phyloP scores from a whole-genome alignment of 2,888 invertebrate genomes.

The Polietes domitor region DNA sequence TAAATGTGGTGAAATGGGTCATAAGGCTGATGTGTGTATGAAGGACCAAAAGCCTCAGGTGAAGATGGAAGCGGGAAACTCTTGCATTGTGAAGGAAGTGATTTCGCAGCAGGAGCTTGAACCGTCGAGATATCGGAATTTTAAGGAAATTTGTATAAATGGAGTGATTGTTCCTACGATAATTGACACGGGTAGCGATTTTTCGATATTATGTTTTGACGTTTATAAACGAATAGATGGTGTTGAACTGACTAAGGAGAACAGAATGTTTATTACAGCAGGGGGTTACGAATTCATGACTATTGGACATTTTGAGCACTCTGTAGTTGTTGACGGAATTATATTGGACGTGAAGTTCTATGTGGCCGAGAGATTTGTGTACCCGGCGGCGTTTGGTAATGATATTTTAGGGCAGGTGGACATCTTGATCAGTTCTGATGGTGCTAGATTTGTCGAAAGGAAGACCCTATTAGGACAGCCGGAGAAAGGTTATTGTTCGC shows the following conservation, averaged over 20 bases:
- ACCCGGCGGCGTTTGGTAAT: conserved; percentile 13
- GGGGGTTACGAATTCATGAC: not conserved
- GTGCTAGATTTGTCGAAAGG: not conserved
- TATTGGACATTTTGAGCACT: not conserved
- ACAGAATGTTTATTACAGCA: not conserved
- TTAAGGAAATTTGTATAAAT: conserved; percentile 40
- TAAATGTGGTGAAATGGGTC: conserved; percentile 3
- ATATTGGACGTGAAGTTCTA: conserved; percentile 1
- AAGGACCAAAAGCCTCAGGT: not conserved
- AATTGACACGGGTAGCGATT: no score
- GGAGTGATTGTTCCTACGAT: not conserved
- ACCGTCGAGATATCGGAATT: conserved; percentile 40
- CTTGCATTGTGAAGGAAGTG: conserved; percentile 15
- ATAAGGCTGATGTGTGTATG: not conserved
- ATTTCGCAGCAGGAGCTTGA: conserved; percentile 14
- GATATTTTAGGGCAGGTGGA: conserved; percentile 1
- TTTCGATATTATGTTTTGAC: no score
- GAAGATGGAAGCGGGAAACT: not conserved
- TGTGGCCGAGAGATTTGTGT: not conserved
- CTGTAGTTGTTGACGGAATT: not conserved
- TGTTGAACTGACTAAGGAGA: not conserved
- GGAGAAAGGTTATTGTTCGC: not conserved
- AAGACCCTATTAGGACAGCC: not conserved
- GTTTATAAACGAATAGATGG: not conserved
- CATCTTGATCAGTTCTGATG: not conserved